Evolutionary conservation across 2,888 invertebrate species (phyloP), one percentile per base, ranked within the genome.

Genomic region (Deilephila porcellus): DNA sequence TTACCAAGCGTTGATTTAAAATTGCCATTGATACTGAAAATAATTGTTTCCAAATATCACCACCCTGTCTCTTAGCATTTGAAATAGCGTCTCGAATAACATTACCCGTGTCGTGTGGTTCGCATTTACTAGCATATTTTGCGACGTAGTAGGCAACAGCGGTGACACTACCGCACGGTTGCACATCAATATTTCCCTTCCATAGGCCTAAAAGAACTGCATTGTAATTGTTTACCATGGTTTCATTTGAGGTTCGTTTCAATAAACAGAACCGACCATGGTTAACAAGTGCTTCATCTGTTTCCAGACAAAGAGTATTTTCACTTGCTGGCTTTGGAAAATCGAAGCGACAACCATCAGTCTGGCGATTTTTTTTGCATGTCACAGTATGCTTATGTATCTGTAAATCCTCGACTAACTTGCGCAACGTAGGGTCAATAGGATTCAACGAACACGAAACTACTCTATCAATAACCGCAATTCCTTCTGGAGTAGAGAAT

Each of bases 111-210:
- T 83, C 82, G 76, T 80, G 75, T 6, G 84, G 83, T 64, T 84
- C 82, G 20, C 79, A 80, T 77, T 85, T 84, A 32, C 79, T 81
- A 0, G 76, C 81, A 70, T 85, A 85, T 75, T 85, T 86, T 1
- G 84, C 80, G 0, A 86, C 72, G 56, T 85, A 86, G 64, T 83
- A 88, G 0, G 87, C 80, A 0, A 88, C 82, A 20, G 86, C 83
- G 0, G 82, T 80, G 1, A 84, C 78, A 74, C 64, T 83, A 14
- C 87, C 86, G 76, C 84, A 86, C 4, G 85, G 86, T 71, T 87
- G 85, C 0, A 88, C 75, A 70, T 86, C 85, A 71, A 88, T 88
- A n/a, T n/a, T n/a, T n/a, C n/a, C n/a, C n/a, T n/a, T n/a, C n/a
- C n/a, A n/a, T n/a, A n/a, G n/a, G n/a, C n/a, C n/a, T 20, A 85